These are phyloP conservation scores for Peromyscus polionotus DNA, from an alignment of 2,113 vertebrate genomes.

Conservation along the genomic window DNA sequence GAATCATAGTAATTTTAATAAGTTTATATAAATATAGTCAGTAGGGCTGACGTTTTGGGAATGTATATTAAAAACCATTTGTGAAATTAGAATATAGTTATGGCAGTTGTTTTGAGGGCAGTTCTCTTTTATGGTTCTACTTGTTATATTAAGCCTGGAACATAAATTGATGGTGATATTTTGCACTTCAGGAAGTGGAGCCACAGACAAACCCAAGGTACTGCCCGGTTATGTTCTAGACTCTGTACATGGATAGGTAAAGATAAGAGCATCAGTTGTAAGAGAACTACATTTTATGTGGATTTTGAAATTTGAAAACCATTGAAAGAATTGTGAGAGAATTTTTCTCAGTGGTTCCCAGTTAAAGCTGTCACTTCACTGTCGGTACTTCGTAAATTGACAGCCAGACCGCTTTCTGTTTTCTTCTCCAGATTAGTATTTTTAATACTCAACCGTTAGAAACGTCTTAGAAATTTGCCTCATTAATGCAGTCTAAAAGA, in stretches of 20 bases:
- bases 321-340: constrained; percentile 31
- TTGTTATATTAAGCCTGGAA: constrained; percentile 54
- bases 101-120: not conserved
- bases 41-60: not conserved
- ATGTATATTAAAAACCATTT: not conserved
- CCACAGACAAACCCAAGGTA: not conserved
- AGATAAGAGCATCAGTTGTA: not conserved
- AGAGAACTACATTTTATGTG: not conserved
- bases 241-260: not conserved
- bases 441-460: constrained; percentile 47
- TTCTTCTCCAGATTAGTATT: constrained; percentile 23
- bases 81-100: constrained; percentile 6
- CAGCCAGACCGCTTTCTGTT: constrained; percentile 30
- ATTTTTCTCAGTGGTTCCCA: not conserved
- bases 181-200: constrained; percentile 37
- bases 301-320: constrained; percentile 61
- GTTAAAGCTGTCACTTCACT: constrained; percentile 39
- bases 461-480: not conserved
- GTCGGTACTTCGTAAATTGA: constrained; percentile 27
- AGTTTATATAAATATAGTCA: constrained; percentile 42
- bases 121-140: constrained; percentile 27
- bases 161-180: constrained; percentile 26
- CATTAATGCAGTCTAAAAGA: constrained; percentile 26
- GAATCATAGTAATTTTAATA: constrained; percentile 54
- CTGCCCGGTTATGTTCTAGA: not conserved